Evolutionary conservation across 1,140 invertebrate genomes (phyloP).

Genomic region (Gryon sp.): DNA sequence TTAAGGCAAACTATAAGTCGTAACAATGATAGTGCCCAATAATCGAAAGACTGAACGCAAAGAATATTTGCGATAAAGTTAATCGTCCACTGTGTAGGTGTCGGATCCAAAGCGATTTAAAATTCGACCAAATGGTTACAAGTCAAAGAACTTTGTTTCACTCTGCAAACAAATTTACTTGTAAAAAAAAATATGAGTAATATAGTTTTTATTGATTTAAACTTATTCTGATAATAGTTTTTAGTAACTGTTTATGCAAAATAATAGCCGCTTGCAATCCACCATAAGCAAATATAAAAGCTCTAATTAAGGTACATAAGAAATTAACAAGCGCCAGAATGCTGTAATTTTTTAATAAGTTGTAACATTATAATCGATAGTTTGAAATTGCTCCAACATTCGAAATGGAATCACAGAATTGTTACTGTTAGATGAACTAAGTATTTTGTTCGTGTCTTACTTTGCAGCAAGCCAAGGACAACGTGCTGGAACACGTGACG

Average conservation of each 20-base stretch:
- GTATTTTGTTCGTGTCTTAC: conserved; percentile 89
- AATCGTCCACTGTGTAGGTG: conserved; percentile 95
- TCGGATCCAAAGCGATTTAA: conserved; percentile 98
- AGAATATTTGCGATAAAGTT: conserved; percentile 97
- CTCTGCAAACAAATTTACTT: conserved; percentile 85
- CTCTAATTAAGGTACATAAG: conserved; percentile 92
- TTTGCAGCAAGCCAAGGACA: conserved; percentile 88
- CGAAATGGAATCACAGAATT: conserved; percentile 68
- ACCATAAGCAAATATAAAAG: conserved; percentile 97
- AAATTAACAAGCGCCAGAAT: conserved; percentile 89
- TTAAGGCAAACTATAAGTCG: conserved; percentile 95
- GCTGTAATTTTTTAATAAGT: conserved; percentile 93
- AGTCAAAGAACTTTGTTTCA: conserved; percentile 92
- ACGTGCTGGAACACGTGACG: conserved; percentile 91
- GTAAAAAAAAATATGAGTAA: too few species aligned
- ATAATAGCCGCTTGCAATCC: conserved; percentile 92
- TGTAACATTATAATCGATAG: conserved; percentile 71
- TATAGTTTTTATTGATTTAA: too few species aligned
- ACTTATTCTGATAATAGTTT: conserved; percentile 89
- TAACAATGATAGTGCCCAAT: conserved; percentile 88
- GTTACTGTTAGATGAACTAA: conserved; percentile 81
- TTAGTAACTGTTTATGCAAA: conserved; percentile 89
- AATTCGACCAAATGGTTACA: conserved; percentile 93
- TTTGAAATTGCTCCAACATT: conserved; percentile 55
- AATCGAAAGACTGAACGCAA: conserved; percentile 92